Base-by-base conservation (phyloP, 92 coral and sea anemone genomes). In the Zoanthus sociatus region DNA sequence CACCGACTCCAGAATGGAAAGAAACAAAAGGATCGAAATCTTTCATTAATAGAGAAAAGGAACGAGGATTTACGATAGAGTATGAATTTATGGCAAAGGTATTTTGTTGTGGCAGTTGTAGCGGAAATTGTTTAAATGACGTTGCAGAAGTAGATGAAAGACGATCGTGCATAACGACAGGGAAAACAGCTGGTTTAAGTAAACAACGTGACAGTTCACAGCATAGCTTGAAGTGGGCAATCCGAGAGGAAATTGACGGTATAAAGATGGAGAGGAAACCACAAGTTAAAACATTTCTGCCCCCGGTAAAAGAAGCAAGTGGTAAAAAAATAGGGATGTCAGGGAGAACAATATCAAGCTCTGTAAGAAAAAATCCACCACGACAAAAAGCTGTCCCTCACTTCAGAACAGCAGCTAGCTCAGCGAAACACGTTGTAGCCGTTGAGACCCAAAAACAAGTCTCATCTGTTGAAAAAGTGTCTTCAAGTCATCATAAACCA, bases 41-140 rank as follows among this genome's bases (percentile, higher is more conserved):
- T 13, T 77, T 48, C 31, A 67, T 45, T 14, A 42, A 12, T 30
- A 20, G 18, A 48, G 61, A 47, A 9, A 56, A 42, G 6, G 31
- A 46, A 45, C 18, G 3, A 55, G 63, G 73, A 47, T 67, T 55
- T n/a, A 79, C 20, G 3, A 31, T 81, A 31, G 75, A 74, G 42
- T 81, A 81, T 9, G 76, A 81, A 48, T 81, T 81, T 47, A 81
- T 14, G 58, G 75, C 73, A 46, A 55, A 81, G 45, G 74, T 63
- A 46, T 81, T 50, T 33, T 13, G 51, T 18, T 0, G 66, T 60
- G 66, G 73, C 13, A 17, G 10, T 9, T 48, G 60, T 45, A 67
- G 75, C 85, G 85, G 85, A 81, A 81, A 66, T 9, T 63, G 73
- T 47, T 9, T 26, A n/a, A 17, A 47, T 81, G 75, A 67, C 74